These are phyloP conservation scores for Tholera decimalis DNA, from an alignment of 2,888 invertebrate genomes.

Conservation along the genomic window DNA sequence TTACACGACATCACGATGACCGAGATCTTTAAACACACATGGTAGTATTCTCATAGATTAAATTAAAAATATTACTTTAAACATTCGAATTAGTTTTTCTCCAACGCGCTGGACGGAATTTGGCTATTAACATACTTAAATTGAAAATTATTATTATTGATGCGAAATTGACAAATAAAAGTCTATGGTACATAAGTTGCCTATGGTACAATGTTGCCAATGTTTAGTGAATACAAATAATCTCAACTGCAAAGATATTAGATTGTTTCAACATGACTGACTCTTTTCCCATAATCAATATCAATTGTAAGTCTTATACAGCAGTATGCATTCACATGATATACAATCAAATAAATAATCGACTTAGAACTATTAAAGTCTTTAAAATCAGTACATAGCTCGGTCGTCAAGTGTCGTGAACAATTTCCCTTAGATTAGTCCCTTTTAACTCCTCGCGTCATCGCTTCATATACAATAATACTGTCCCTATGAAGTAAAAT, in stretches of 20 bases:
- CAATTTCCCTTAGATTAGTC: constrained; percentile 28
- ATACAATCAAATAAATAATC: constrained; percentile 22
- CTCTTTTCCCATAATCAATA: neutral
- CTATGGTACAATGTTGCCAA: neutral
- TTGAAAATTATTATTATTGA: neutral
- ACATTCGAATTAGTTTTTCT: constrained; percentile 18
- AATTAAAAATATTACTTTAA: constrained; percentile 5
- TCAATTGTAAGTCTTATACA: neutral
- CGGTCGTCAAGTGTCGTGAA: constrained; percentile 33
- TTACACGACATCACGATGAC: constrained; percentile 36
- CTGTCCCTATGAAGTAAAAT: constrained; percentile 55
- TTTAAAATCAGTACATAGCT: constrained; percentile 43
- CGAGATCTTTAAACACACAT: constrained; percentile 9
- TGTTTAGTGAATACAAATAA: neutral
- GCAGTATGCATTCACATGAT: neutral
- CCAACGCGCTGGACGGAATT: constrained; percentile 59
- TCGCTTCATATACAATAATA: constrained; percentile 43
- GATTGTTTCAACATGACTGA: no score
- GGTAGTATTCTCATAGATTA: constrained; percentile 37
- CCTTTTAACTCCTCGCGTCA: constrained; percentile 15
- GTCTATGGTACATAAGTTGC: neutral
- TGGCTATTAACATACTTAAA: constrained; percentile 21
- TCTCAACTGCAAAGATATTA: neutral
- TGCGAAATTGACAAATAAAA: neutral
- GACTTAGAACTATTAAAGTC: constrained; percentile 39